Percentiles rank a stretch among this genome's conserved stretches.
phyloP scores from a whole-genome alignment of 1,140 invertebrate species.

The Lethocerus indicus region DNA sequence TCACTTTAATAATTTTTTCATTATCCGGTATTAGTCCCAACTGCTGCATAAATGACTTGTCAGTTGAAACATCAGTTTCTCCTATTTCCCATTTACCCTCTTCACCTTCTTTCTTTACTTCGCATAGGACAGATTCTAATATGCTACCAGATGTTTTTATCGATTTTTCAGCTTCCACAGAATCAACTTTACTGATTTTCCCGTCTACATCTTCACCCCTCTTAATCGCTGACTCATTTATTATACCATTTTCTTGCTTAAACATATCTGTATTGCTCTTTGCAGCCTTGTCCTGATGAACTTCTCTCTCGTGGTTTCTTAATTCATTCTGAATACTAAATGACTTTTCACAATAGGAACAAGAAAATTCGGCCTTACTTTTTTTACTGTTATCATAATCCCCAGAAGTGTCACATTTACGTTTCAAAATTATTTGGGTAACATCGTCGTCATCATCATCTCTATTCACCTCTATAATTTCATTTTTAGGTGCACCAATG shows the following conservation, averaged over 20 bases:
- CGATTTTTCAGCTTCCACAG: background rate
- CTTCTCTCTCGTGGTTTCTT: constrained; percentile 7
- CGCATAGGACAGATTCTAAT: too few relatives aligned
- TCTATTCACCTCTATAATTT: background rate
- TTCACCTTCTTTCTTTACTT: too few relatives aligned
- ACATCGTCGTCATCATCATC: constrained; percentile 1
- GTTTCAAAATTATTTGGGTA: background rate
- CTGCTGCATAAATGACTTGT: constrained; percentile 8
- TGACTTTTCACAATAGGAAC: constrained; percentile 5
- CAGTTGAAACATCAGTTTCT: background rate
- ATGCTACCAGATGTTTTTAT: too few relatives aligned
- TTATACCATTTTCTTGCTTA: too few relatives aligned
- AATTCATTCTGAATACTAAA: background rate
- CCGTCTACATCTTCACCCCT: too few relatives aligned
- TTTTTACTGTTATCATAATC: constrained; percentile 1
- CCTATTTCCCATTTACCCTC: background rate
- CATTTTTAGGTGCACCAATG: constrained; percentile 5
- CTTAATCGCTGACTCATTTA: too few relatives aligned
- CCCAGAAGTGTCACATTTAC: constrained; percentile 2
- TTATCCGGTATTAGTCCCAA: constrained; percentile 2
- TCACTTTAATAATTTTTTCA: background rate
- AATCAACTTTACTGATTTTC: background rate
- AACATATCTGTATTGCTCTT: background rate
- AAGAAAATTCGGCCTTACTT: constrained; percentile 6
- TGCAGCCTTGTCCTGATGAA: background rate